These are phyloP conservation scores for Puntigrus tetrazona DNA, from an alignment of 2,113 vertebrate species.

Conservation along the genomic window DNA sequence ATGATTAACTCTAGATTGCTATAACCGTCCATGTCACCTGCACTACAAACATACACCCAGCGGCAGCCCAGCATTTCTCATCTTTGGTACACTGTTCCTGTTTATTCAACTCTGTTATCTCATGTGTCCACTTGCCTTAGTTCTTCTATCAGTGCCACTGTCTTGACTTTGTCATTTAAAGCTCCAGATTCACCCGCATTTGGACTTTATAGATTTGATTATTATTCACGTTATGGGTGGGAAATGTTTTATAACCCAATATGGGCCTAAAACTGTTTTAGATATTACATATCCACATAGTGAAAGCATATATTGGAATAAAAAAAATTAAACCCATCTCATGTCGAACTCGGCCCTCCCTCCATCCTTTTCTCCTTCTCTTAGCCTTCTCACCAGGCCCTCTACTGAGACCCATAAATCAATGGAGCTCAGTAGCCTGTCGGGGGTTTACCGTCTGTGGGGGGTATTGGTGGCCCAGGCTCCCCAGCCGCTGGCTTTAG, in stretches of 20 bases:
- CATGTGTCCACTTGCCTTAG: not conserved
- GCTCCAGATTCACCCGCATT: not conserved
- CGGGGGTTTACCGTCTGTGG: slow-evolving; percentile 57
- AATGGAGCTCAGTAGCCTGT: slow-evolving; percentile 66
- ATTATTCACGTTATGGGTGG: not conserved
- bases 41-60: not conserved
- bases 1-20: slow-evolving; percentile 42
- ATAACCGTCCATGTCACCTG: slow-evolving; percentile 50
- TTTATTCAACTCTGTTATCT: not conserved
- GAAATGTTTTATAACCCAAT: not conserved
- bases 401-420: slow-evolving; percentile 67
- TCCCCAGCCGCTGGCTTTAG: slow-evolving; percentile 68
- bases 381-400: not conserved
- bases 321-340: not conserved
- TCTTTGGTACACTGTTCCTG: not conserved
- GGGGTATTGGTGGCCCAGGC: slow-evolving; percentile 65
- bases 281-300: not conserved
- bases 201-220: not conserved
- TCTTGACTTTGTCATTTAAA: not conserved
- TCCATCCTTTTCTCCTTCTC: not conserved
- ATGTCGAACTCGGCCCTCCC: not conserved
- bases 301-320: slow-evolving; percentile 4
- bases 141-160: not conserved
- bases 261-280: not conserved
- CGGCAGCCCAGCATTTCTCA: slow-evolving; percentile 4